A percentile compares a stretch with the other conserved stretches of the same genome.
Conservation (phyloP, 2,888 invertebrate genomes). For the Spatulosminthurus flaviceps region DNA sequence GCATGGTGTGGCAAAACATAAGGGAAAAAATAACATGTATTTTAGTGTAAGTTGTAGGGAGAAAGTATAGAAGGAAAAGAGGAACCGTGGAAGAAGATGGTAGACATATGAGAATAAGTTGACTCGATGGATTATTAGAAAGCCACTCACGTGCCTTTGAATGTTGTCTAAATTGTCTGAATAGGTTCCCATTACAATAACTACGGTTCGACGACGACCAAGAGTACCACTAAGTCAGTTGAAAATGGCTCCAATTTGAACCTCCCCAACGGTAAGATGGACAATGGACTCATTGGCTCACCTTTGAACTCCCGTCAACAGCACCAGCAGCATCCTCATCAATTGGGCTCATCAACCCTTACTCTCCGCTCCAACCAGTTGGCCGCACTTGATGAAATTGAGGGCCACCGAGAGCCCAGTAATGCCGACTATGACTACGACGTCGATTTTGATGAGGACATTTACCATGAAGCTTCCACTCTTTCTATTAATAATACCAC, state of each 20-base stretch:
- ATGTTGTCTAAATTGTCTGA: conserved; percentile 42
- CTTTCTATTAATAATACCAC: conserved; percentile 54
- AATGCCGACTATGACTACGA: conserved; percentile 44
- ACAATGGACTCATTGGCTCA: conserved; percentile 29
- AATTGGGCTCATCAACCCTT: conserved; percentile 52
- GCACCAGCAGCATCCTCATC: conserved; percentile 42
- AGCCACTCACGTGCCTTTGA: conserved; percentile 39
- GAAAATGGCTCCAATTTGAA: conserved; percentile 28
- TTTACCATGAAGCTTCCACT: conserved; percentile 56
- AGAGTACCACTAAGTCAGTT: conserved; percentile 42
- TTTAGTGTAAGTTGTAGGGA: too few relatives aligned
- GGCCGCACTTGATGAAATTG: conserved; percentile 48
- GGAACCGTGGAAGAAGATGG: background rate
- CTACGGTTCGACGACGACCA: conserved; percentile 59
- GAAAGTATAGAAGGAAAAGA: too few relatives aligned
- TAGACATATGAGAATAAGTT: background rate
- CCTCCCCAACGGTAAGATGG: conserved; percentile 24
- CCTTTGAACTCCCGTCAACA: conserved; percentile 36
- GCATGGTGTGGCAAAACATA: too few relatives aligned
- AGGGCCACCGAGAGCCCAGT: conserved; percentile 2
- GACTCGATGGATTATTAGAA: background rate
- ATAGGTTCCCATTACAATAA: conserved; percentile 60
- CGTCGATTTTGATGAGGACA: conserved; percentile 50
- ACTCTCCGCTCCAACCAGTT: conserved; percentile 60
- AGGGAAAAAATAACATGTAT: too few relatives aligned